Conservation (phyloP, 1,140 invertebrate genomes). For the Trissolcus basalis region DNA sequence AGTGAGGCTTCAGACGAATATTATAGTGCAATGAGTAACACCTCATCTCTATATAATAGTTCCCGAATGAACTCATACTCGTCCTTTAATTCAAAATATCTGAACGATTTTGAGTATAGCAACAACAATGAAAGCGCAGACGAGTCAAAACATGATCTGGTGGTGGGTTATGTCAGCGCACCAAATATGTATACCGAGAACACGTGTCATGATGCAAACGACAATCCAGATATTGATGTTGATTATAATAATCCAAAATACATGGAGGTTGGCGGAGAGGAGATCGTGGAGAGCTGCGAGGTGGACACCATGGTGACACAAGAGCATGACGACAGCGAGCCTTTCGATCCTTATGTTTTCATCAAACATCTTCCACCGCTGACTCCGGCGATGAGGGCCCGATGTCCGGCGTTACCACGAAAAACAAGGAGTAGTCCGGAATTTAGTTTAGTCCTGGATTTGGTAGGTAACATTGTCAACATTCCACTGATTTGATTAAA, state of each 20-base stretch:
- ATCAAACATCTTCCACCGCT: slow-evolving; percentile 94
- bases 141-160: slow-evolving; percentile 63
- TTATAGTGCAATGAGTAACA: slow-evolving; percentile 68
- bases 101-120: slow-evolving; percentile 52
- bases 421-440: slow-evolving; percentile 95
- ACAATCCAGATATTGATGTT: slow-evolving; percentile 63
- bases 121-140: slow-evolving; percentile 69
- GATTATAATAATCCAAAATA: slow-evolving; percentile 72
- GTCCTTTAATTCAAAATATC: slow-evolving; percentile 58
- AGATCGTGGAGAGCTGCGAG: slow-evolving; percentile 76
- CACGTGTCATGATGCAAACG: slow-evolving; percentile 65
- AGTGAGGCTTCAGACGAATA: slow-evolving; percentile 67
- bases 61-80: slow-evolving; percentile 52
- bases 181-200: slow-evolving; percentile 61
- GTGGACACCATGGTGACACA: slow-evolving; percentile 78
- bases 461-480: too few relatives aligned
- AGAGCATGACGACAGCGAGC: slow-evolving; percentile 84
- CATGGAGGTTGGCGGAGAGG: slow-evolving; percentile 72
- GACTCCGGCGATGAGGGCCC: slow-evolving; percentile 88
- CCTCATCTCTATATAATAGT: slow-evolving; percentile 62
- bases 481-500: slow-evolving; percentile 43
- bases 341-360: slow-evolving; percentile 92
- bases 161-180: slow-evolving; percentile 55
- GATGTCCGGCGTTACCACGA: slow-evolving; percentile 92
- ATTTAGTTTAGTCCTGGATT: slow-evolving; percentile 92